phyloP scores from a whole-genome alignment of 2,113 vertebrate genomes.

The Peromyscus polionotus region DNA sequence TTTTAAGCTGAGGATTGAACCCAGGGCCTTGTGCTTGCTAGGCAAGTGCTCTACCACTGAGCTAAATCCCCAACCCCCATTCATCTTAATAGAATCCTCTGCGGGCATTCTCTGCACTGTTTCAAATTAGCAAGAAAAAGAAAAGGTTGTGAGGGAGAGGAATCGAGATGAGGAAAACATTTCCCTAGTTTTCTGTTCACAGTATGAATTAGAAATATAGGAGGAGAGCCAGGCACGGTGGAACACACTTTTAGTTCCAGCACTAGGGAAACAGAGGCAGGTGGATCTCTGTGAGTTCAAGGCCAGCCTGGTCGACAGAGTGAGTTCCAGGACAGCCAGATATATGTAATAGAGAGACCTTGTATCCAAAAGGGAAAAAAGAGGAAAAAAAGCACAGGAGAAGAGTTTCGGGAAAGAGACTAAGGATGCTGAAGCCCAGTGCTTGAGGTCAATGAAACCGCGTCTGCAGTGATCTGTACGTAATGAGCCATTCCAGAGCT shows the following conservation, averaged over 20 bases:
- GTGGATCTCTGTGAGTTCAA: neutral
- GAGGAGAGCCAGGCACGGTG: neutral
- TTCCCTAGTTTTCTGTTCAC: constrained; percentile 29
- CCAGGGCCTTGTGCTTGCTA: too few species aligned
- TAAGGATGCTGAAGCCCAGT: neutral
- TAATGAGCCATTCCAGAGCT: neutral
- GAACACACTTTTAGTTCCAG: neutral
- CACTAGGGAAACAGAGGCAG: neutral
- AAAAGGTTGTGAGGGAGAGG: neutral
- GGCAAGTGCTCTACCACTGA: too few species aligned
- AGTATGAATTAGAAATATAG: neutral
- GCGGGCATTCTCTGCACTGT: neutral
- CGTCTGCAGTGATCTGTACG: neutral
- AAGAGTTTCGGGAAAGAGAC: neutral
- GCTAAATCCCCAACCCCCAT: neutral
- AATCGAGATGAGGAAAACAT: neutral
- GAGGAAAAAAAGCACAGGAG: neutral
- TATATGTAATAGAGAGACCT: neutral
- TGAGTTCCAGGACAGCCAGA: neutral
- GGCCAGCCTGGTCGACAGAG: neutral
- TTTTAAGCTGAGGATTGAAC: too few species aligned
- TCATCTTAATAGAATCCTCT: neutral
- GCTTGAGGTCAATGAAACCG: neutral
- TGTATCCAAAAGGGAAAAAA: neutral
- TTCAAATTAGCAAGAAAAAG: constrained; percentile 52